A percentile compares a stretch with the other conserved stretches of the same genome.
These are phyloP conservation scores for Drosophila kohkoa DNA, from an alignment of 1,140 invertebrate species.

Conservation along the genomic window DNA sequence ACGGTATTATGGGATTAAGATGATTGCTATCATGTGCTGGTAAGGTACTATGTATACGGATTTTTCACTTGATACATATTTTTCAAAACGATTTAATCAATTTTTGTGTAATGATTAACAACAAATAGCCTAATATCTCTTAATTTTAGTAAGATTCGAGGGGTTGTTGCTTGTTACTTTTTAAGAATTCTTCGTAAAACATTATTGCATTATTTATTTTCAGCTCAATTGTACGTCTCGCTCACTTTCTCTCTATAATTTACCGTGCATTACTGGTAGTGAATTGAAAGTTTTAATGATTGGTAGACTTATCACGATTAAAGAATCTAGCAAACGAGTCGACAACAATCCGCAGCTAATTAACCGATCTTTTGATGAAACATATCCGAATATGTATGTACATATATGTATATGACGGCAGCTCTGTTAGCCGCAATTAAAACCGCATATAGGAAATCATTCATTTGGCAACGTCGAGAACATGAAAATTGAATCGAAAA, in stretches of 20 bases:
- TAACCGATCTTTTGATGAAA: conserved; percentile 61
- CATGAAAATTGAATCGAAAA: conserved; percentile 34
- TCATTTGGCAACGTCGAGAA: conserved; percentile 67
- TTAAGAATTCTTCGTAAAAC: too few species aligned
- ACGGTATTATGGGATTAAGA: too few species aligned
- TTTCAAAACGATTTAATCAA: too few species aligned
- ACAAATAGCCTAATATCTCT: too few species aligned
- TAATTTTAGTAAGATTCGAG: too few species aligned
- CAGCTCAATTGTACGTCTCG: too few species aligned
- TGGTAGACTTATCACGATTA: conserved; percentile 52
- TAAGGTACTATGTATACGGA: too few species aligned
- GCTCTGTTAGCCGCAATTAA: conserved; percentile 67
- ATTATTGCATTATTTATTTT: too few species aligned
- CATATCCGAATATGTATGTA: conserved; percentile 6
- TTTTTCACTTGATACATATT: too few species aligned
- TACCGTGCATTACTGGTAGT: background rate
- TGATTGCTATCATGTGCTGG: too few species aligned
- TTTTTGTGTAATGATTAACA: too few species aligned
- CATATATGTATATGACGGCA: conserved; percentile 31
- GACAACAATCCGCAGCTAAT: conserved; percentile 77
- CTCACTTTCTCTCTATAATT: conserved; percentile 1
- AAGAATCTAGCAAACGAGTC: conserved; percentile 52
- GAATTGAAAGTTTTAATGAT: conserved; percentile 54
- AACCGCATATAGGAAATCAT: conserved; percentile 76
- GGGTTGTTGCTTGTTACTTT: too few species aligned